Evolutionary conservation across 2,113 vertebrate genomes (phyloP), one percentile per base, ranked within the genome.

Genomic region (Struthio camelus): DNA sequence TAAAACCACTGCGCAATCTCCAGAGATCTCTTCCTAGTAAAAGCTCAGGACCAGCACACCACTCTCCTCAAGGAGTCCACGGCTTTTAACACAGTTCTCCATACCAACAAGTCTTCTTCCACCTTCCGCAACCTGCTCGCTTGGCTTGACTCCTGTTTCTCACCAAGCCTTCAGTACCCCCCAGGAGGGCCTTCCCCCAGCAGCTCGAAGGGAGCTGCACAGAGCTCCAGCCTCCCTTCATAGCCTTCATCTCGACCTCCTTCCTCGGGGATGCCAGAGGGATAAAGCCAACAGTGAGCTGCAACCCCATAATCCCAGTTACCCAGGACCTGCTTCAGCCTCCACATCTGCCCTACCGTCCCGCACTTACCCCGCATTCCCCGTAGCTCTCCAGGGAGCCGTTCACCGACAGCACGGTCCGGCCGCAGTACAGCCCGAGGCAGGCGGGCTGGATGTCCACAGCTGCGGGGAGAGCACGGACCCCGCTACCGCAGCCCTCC

Each of bases 341-440:
- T 25, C 42, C 14, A 11, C 22, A 11, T 36, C 20, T 12, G 25
- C 7, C 16, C 30, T 2, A 38, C 9, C 36, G n/a, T n/a, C 24
- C 23, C 44, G 10, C 67, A 48, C 86, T 93, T 1, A 65, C 54
- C 69, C 80, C 48, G 32, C 87, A 91, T 14, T 96, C 82, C 42
- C 93, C 94, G 75, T 76, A 86, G 2, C 12, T 50, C 81, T 94
- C 95, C 92, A 96, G 27, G 79, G 95, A 98, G 96, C 97, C 97
- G 91, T 98, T 54, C 66, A 97, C 88, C 2, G 78, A 78, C 28
- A 46, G 62, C 3, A 86, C 78, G 19, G 70, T 91, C 61, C 78
- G 81, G 51, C 56, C 93, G 72, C 96, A 96, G 90, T 94, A 95
- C 90, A 83, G 91, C 15, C 96, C 96, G 5, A 96, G 85, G 80